Evolutionary conservation across 2,113 vertebrate genomes (phyloP).

Genomic region (Chaetura pelagica): DNA sequence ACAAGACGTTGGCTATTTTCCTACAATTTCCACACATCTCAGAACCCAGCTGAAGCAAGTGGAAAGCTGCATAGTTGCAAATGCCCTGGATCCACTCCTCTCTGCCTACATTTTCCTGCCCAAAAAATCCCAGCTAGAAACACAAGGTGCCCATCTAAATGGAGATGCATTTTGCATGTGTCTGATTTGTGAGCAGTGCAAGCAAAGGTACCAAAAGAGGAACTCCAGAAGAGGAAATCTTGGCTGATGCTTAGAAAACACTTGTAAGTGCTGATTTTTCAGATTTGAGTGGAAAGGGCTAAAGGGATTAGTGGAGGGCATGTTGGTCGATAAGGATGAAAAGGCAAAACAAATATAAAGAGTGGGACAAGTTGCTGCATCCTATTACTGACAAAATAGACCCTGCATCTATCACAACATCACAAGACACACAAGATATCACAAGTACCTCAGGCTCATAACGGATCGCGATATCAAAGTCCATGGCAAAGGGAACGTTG

Average conservation of each 20-base stretch:
- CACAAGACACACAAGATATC: not conserved
- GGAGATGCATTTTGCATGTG: not conserved
- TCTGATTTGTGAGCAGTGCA: not conserved
- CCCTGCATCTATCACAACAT: not conserved
- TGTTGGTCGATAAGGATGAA: not conserved
- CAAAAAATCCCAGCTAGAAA: not conserved
- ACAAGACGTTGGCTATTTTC: not conserved
- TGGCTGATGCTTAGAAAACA: not conserved
- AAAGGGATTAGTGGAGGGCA: not conserved
- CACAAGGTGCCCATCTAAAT: not conserved
- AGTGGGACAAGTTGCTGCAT: not conserved
- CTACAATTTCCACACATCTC: not conserved
- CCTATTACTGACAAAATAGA: not conserved
- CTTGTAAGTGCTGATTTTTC: not conserved
- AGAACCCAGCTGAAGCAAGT: not conserved
- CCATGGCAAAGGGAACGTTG: slow-evolving; percentile 80
- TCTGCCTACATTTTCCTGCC: not conserved
- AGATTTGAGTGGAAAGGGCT: not conserved
- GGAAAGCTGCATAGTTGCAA: not conserved
- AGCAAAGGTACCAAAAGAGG: not conserved
- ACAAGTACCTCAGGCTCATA: slow-evolving; percentile 84
- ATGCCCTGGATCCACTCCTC: not conserved
- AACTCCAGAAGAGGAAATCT: not conserved
- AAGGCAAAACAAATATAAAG: not conserved
- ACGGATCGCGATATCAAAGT: slow-evolving; percentile 82